phyloP scores from a whole-genome alignment of 2,888 invertebrate species.

The Drosophila anomelani region DNA sequence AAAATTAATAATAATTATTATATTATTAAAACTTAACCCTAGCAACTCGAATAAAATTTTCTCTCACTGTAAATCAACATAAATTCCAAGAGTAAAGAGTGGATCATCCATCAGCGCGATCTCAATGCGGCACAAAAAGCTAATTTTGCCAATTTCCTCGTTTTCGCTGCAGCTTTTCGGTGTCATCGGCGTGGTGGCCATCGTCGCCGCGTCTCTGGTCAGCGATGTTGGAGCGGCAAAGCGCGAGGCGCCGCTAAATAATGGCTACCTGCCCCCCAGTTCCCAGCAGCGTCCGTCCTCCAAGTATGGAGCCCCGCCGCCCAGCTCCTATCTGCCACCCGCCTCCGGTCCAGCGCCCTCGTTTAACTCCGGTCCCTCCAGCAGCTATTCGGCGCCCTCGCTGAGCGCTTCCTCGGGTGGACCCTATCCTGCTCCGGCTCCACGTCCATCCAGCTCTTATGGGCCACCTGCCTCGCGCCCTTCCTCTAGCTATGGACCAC shows the following conservation, averaged over 20 bases:
- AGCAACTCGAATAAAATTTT: background rate
- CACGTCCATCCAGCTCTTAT: slow-evolving; percentile 82
- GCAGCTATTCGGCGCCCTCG: slow-evolving; percentile 83
- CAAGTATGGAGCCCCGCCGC: slow-evolving; percentile 85
- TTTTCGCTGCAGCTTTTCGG: slow-evolving; percentile 61
- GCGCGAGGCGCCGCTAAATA: slow-evolving; percentile 84
- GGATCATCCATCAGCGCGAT: slow-evolving; percentile 29
- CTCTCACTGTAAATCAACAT: background rate
- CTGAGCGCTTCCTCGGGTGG: slow-evolving; percentile 65
- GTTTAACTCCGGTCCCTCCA: slow-evolving; percentile 66
- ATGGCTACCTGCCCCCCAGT: slow-evolving; percentile 83
- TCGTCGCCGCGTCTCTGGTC: slow-evolving; percentile 54
- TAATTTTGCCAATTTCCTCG: slow-evolving; percentile 65
- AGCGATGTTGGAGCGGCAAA: slow-evolving; percentile 77
- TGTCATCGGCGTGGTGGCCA: slow-evolving; percentile 53
- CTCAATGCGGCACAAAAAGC: slow-evolving; percentile 59
- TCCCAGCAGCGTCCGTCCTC: slow-evolving; percentile 81
- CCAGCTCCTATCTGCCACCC: slow-evolving; percentile 87
- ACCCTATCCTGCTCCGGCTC: slow-evolving; percentile 66
- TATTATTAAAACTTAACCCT: background rate
- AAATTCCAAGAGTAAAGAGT: slow-evolving; percentile 1
- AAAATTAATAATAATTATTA: too few relatives aligned
- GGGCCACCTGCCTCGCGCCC: slow-evolving; percentile 74
- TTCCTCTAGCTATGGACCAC: slow-evolving; percentile 83
- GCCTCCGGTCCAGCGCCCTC: slow-evolving; percentile 84